Base-by-base conservation (phyloP, 2,113 vertebrate genomes). In the Callipepla californica region DNA sequence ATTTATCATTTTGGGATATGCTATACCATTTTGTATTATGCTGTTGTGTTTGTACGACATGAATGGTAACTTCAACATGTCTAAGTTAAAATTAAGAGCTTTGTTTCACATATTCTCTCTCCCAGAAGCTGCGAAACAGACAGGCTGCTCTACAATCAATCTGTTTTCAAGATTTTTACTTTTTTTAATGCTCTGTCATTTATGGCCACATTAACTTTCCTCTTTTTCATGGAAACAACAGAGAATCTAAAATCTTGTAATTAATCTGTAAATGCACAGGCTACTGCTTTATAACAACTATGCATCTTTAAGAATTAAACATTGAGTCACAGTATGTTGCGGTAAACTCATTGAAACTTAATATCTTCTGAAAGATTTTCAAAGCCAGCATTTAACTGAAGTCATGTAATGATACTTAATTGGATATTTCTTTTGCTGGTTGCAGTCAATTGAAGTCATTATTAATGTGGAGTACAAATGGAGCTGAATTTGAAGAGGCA, bases 341-440 rank as follows among this genome's bases (percentile, higher is more conserved):
- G 76, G 38, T 90, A 91, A 88, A 85, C 67, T 92, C 69, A 74
- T 13, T 85, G 74, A 94, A 96, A 96, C 47, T 48, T 94, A 87
- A 8, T 92, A 92, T 80, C 40, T 90, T 93, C 38, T 45, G 58
- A 93, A 68, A 89, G 45, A 91, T 92, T 89, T 94, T 91, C 85
- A 85, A 95, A 95, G 68, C 22, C 1, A 8, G 5, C 21, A 3
- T 95, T 95, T 95, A 78, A 92, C 76, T 87, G 45, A 96, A 95
- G 75, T 91, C 50, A 87, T 80, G 65, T 96, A 96, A 95, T 95
- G 88, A 93, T 36, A 94, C 62, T 96, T 95, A 96, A 95, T 81
- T 97, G 81, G 66, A 76, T 62, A 12, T 80, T 84, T 93, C 58
- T 92, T 67, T 85, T 42, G 5, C 44, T 76, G 21, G 75, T 96